These are phyloP conservation scores for Proteles cristata DNA, from an alignment of 2,113 vertebrate genomes.

Conservation along the genomic window DNA sequence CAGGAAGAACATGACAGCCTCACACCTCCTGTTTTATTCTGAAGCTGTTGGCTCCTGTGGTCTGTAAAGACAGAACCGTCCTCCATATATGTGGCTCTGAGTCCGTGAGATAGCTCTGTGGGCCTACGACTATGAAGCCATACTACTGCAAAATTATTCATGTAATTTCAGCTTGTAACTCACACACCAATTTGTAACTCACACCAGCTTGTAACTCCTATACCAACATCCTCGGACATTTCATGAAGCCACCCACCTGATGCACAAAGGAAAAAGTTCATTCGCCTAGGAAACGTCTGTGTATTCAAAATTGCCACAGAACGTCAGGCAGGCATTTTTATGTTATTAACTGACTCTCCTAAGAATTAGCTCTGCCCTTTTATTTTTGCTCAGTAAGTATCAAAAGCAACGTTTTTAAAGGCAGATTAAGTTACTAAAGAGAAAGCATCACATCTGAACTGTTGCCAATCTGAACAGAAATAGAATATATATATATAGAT, in stretches of 20 bases:
- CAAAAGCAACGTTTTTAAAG: neutral
- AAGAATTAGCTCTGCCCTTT: neutral
- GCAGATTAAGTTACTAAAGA: neutral
- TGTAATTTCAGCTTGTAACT: neutral
- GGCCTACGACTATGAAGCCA: neutral
- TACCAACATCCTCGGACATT: neutral
- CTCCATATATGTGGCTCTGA: rapidly evolving
- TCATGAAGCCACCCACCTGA: neutral
- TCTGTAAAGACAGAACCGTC: neutral
- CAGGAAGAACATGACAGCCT: neutral
- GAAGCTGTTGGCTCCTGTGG: neutral
- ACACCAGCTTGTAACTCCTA: neutral
- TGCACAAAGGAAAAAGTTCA: neutral
- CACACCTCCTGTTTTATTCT: neutral
- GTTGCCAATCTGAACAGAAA: constrained; percentile 51
- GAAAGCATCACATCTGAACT: constrained; percentile 33
- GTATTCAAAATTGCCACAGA: neutral
- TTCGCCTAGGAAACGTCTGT: neutral
- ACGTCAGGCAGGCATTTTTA: neutral
- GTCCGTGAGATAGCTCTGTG: neutral
- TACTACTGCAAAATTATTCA: neutral
- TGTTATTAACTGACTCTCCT: neutral
- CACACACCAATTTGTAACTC: neutral
- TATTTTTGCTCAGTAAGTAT: neutral
- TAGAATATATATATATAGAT: too few species aligned